These are phyloP conservation scores for Pelodytes ibericus DNA, from an alignment of 2,797 vertebrate species.

Conservation along the genomic window DNA sequence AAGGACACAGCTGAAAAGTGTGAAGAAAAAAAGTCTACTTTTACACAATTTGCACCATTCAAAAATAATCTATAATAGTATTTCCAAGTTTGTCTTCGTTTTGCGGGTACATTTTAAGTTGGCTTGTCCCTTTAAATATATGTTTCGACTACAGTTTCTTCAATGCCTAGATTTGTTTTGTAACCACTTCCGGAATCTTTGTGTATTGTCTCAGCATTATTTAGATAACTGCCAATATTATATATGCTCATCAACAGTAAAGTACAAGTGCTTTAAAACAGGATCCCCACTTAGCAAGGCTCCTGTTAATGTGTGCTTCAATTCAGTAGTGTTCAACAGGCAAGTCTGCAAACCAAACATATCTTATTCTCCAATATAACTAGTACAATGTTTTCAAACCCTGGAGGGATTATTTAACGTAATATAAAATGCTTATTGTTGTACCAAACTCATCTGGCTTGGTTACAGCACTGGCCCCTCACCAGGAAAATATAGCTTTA, in stretches of 20 bases:
- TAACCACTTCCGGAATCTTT: too few species aligned
- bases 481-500: slow-evolving; percentile 53
- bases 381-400: slow-evolving; percentile 27
- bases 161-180: too few species aligned
- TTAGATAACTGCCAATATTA: too few species aligned
- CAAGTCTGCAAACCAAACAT: slow-evolving; percentile 40
- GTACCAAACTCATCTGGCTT: slow-evolving; percentile 46
- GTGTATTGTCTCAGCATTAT: too few species aligned
- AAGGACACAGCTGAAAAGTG: too few species aligned
- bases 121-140: too few species aligned
- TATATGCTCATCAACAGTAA: neutral
- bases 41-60: too few species aligned
- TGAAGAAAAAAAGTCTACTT: too few species aligned
- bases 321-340: slow-evolving; percentile 19
- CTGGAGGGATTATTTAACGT: slow-evolving; percentile 46
- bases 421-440: slow-evolving; percentile 48
- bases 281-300: neutral
- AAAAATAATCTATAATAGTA: too few species aligned
- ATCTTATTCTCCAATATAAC: slow-evolving; percentile 22
- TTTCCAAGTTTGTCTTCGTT: too few species aligned
- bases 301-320: slow-evolving; percentile 35
- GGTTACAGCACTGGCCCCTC: slow-evolving; percentile 25
- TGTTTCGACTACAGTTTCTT: too few species aligned
- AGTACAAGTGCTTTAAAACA: neutral
- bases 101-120: too few species aligned